A percentile compares a stretch with the other conserved stretches of the same genome.
These are phyloP conservation scores for Eupithecia centaureata DNA, from an alignment of 2,888 invertebrate species.

Conservation along the genomic window DNA sequence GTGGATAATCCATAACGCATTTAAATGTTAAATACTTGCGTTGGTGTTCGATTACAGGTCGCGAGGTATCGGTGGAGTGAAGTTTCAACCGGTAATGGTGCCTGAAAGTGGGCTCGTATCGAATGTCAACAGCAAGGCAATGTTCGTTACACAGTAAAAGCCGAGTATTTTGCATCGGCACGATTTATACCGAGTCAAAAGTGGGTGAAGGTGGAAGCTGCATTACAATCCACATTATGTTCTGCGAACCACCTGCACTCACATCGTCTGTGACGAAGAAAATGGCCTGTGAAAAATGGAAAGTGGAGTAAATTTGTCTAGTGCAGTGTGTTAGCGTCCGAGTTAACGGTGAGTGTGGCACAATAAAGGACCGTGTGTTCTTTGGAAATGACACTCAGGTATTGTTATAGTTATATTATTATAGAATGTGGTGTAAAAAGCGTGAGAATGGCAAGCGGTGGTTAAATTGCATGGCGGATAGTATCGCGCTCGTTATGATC, in stretches of 20 bases:
- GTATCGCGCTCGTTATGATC: conserved; percentile 64
- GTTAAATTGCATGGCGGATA: conserved; percentile 60
- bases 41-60: conserved; percentile 41
- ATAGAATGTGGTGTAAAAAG: conserved; percentile 48
- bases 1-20: conserved; percentile 26
- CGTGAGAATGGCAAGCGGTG: conserved; percentile 67
- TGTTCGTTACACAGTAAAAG: conserved; percentile 46
- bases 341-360: conserved; percentile 64
- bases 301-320: conserved; percentile 81
- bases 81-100: conserved; percentile 46
- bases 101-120: conserved; percentile 45
- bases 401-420: conserved; percentile 44
- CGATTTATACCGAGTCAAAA: conserved; percentile 66
- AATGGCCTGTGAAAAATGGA: conserved; percentile 80
- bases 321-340: conserved; percentile 72
- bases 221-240: conserved; percentile 68
- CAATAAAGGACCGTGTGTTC: conserved; percentile 56
- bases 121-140: conserved; percentile 47
- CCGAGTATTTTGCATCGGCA: conserved; percentile 57
- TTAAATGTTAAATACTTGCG: conserved; percentile 30
- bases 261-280: conserved; percentile 68
- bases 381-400: conserved; percentile 59
- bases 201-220: conserved; percentile 65
- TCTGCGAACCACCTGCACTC: conserved; percentile 71
- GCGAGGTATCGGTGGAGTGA: conserved; percentile 36